phyloP scores from a whole-genome alignment of 2,888 invertebrate genomes.

The Allacma fusca region DNA sequence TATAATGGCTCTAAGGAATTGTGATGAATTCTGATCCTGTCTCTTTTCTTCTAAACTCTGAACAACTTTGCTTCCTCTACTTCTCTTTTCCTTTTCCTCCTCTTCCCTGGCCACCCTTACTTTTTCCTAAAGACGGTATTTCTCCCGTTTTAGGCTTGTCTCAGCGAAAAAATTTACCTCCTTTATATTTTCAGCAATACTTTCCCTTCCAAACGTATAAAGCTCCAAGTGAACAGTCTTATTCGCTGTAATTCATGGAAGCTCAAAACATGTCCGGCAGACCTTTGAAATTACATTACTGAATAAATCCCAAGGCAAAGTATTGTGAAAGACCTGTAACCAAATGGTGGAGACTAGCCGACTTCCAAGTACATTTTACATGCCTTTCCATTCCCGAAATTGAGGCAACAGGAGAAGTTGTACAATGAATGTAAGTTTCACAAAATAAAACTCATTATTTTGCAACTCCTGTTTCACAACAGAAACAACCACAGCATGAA shows the following conservation, averaged over 20 bases:
- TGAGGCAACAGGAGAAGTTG: too few species aligned
- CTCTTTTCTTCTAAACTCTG: constrained; percentile 25
- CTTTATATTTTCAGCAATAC: not conserved
- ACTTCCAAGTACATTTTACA: too few species aligned
- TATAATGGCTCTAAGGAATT: constrained; percentile 49
- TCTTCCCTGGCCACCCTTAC: not conserved
- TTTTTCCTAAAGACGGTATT: not conserved
- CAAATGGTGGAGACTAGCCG: too few species aligned
- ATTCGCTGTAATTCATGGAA: not conserved
- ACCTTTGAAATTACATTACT: not conserved
- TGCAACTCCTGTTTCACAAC: too few species aligned
- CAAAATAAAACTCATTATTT: too few species aligned
- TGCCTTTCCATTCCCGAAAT: too few species aligned
- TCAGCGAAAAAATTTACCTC: constrained; percentile 12
- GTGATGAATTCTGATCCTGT: constrained; percentile 51
- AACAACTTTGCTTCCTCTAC: constrained; percentile 28
- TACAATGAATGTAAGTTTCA: too few species aligned
- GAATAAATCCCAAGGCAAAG: too few species aligned
- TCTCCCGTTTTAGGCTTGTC: constrained; percentile 2
- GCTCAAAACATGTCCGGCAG: not conserved
- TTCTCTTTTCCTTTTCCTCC: not conserved
- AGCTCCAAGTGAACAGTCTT: not conserved
- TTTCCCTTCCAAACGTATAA: not conserved
- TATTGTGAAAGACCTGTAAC: too few species aligned
- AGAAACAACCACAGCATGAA: too few species aligned